Evolutionary conservation across 2,113 vertebrate genomes (phyloP), one percentile per base, ranked within the genome.

Genomic region (Gallinago media): DNA sequence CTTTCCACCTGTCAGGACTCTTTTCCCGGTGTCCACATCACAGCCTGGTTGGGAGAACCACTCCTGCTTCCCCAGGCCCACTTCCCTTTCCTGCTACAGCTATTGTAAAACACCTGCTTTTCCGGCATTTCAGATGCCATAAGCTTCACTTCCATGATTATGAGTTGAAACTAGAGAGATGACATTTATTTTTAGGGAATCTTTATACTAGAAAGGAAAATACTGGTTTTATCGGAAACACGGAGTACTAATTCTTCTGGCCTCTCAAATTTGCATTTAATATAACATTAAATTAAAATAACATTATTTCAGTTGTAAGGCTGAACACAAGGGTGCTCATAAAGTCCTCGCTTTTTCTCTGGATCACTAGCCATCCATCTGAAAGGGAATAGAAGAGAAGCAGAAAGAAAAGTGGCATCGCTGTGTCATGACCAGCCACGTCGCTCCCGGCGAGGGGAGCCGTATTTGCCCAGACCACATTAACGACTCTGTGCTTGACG

Each of bases 401-500:
- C 68, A 84, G 73, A 50, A 25, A 25, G 38, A 56, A 56, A 85
- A 81, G 68, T 47, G 74, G 13, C 70, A 56, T 10, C 34, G 15
- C 72, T 47, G 18, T 20, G 65, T 70, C 55, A 73, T 67, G 13
- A 38, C 29, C 34, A 27, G 76, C 18, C 73, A 47, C 73, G 25
- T n/a, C 63, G 23, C 34, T 58, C 67, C 76, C 29, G 31, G 29
- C 38, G 10, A 26, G 63, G 31, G 21, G 42, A 76, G 31, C 58
- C 56, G 40, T 14, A 15, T 54, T 76, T 83, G 73, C 81, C 67
- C 55, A 47, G 72, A 49, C 65, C 59, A 15, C 25, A 1, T 1
- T 4, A 46, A 59, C 16, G 25, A 55, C 14, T 29, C 15, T 12
- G 29, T 2, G 1, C 61, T 27, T 6, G 25, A 65, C 0, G 2